phyloP scores from a whole-genome alignment of 92 coral and sea anemone species.

The Parazoanthus atlanticus region DNA sequence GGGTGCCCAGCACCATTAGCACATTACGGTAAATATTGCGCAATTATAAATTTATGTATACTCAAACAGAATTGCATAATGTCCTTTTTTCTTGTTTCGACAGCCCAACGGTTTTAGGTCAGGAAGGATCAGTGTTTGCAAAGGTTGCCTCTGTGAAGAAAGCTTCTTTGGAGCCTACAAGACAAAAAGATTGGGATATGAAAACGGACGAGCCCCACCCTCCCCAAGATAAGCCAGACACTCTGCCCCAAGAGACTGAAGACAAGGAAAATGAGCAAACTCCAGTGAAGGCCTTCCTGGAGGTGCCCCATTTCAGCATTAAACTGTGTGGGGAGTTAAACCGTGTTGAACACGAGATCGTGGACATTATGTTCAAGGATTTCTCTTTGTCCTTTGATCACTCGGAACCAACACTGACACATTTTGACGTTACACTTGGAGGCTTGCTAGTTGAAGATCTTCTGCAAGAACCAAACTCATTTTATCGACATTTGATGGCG shows the following conservation, averaged over 20 bases:
- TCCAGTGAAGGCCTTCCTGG: constrained; percentile 76
- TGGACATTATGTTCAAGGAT: constrained; percentile 82
- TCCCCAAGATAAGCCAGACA: constrained; percentile 35
- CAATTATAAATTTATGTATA: background rate
- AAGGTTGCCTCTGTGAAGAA: constrained; percentile 53
- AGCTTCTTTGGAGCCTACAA: constrained; percentile 63
- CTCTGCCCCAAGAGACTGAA: constrained; percentile 27
- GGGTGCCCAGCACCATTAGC: no score
- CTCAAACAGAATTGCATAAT: background rate
- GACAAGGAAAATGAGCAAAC: constrained; percentile 70
- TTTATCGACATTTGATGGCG: constrained; percentile 84
- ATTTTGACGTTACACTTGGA: constrained; percentile 84
- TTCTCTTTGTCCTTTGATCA: constrained; percentile 75
- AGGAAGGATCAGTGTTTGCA: constrained; percentile 59
- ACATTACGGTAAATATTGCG: no score
- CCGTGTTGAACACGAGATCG: constrained; percentile 83
- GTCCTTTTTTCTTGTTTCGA: background rate
- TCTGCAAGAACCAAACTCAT: constrained; percentile 83
- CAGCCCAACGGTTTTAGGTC: constrained; percentile 78
- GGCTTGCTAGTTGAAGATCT: constrained; percentile 90
- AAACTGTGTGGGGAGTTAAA: constrained; percentile 90
- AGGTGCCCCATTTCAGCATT: constrained; percentile 90
- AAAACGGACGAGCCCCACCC: background rate
- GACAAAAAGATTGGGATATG: constrained; percentile 36
- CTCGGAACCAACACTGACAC: constrained; percentile 74